A percentile compares a stretch with the other conserved stretches of the same genome.
Evolutionary conservation across 92 coral and sea anemone genomes (phyloP).

Genomic region (Zoanthus solanderi): DNA sequence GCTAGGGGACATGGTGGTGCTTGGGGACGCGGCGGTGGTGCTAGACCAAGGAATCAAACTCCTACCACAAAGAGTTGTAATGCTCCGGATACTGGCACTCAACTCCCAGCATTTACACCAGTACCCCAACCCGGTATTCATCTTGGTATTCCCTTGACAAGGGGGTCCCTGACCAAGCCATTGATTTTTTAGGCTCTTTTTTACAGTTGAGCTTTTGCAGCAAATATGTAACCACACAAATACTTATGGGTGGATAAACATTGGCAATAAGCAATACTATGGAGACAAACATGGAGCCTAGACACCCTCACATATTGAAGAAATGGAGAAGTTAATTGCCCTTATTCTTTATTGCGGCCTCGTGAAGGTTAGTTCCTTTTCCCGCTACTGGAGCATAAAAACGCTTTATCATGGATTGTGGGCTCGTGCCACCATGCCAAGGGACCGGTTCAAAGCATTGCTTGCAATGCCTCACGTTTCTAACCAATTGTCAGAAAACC

Average conservation of each 20-base stretch:
- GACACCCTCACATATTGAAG: slow-evolving; percentile 57
- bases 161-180: background rate
- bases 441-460: slow-evolving; percentile 56
- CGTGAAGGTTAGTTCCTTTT: slow-evolving; percentile 50
- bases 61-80: slow-evolving; percentile 49
- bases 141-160: slow-evolving; percentile 12
- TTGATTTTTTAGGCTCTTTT: background rate
- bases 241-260: background rate
- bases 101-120: slow-evolving; percentile 66
- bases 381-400: slow-evolving; percentile 75
- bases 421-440: slow-evolving; percentile 59
- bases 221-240: slow-evolving; percentile 19
- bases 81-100: slow-evolving; percentile 57
- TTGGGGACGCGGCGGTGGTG: background rate
- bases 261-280: slow-evolving; percentile 22
- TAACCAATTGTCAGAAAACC: slow-evolving; percentile 63
- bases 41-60: background rate
- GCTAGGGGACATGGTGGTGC: background rate
- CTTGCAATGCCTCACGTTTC: slow-evolving; percentile 71
- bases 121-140: slow-evolving; percentile 62
- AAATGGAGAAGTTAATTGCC: slow-evolving; percentile 61
- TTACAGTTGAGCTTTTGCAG: background rate
- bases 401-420: slow-evolving; percentile 75
- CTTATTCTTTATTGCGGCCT: slow-evolving; percentile 67
- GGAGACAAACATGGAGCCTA: slow-evolving; percentile 52